These are phyloP conservation scores for Lasioglossum albipes DNA, from an alignment of 1,140 invertebrate genomes.

Conservation along the genomic window DNA sequence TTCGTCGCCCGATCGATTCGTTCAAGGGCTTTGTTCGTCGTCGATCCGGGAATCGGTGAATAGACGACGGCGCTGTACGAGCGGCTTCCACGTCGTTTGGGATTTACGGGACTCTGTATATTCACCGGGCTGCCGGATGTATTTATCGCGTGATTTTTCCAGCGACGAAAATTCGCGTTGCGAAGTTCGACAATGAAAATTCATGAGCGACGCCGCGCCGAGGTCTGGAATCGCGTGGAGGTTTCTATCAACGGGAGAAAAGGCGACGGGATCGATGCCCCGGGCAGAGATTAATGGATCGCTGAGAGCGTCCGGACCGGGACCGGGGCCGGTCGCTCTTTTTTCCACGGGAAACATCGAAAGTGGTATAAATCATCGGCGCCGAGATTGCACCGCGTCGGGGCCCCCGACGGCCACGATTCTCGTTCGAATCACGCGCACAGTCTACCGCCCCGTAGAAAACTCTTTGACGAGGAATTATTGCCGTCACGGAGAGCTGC, in stretches of 20 bases:
- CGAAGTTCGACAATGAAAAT: slow-evolving; percentile 23
- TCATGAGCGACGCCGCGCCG: slow-evolving; percentile 6
- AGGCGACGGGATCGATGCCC: slow-evolving; percentile 22
- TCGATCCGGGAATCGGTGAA: no score
- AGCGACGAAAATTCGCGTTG: neutral
- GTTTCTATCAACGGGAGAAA: slow-evolving; percentile 30
- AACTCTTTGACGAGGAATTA: slow-evolving; percentile 14
- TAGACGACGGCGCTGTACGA: no score
- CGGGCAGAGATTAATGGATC: slow-evolving; percentile 43
- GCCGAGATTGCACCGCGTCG: slow-evolving; percentile 13
- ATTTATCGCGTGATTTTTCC: neutral
- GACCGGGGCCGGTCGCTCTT: slow-evolving; percentile 18
- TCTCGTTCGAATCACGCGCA: neutral
- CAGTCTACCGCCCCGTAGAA: neutral
- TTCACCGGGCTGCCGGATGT: no score
- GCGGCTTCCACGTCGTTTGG: no score
- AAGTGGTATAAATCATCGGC: slow-evolving; percentile 45
- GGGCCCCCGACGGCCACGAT: neutral
- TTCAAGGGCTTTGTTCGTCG: no score
- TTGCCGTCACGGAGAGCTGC: neutral
- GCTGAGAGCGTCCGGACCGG: slow-evolving; percentile 16
- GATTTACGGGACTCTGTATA: no score
- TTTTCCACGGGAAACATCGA: slow-evolving; percentile 24
- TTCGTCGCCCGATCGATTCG: no score
- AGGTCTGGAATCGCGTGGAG: neutral